These are phyloP conservation scores for Ginglymostoma cirratum DNA, from an alignment of 2,113 vertebrate genomes.

Conservation along the genomic window DNA sequence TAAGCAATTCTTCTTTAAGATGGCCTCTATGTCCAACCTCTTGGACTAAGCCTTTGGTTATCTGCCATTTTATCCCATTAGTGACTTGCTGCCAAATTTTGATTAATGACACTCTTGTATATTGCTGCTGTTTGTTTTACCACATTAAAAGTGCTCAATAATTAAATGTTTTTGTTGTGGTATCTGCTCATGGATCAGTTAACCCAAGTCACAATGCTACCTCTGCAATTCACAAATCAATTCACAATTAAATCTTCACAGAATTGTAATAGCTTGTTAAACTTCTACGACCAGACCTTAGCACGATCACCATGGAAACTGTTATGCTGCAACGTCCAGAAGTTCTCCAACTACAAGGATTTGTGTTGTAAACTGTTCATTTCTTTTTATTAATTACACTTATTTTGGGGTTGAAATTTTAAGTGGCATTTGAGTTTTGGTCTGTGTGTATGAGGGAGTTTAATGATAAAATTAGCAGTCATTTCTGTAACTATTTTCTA, in stretches of 20 bases:
- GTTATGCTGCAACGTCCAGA: not conserved
- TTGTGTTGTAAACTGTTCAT: no score
- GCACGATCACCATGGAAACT: conserved; percentile 11
- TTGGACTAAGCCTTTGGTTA: not conserved
- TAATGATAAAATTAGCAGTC: no score
- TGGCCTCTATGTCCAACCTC: not conserved
- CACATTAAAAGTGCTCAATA: not conserved
- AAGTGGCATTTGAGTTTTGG: no score
- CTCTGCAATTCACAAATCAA: not conserved
- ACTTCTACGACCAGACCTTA: not conserved
- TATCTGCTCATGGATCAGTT: not conserved
- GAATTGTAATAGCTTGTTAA: not conserved
- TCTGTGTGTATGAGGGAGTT: no score
- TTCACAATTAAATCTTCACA: not conserved
- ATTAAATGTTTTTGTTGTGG: not conserved
- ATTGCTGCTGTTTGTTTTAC: not conserved
- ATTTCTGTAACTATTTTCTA: no score
- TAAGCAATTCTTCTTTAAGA: not conserved
- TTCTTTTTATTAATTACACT: no score
- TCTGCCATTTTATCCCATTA: not conserved
- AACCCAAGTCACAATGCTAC: not conserved
- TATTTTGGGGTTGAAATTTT: no score
- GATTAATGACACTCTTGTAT: not conserved
- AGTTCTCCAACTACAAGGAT: not conserved
- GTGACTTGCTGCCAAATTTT: not conserved